A percentile compares a stretch with the other conserved stretches of the same genome.
phyloP scores from a whole-genome alignment of 2,113 vertebrate genomes.

The Channa argus region DNA sequence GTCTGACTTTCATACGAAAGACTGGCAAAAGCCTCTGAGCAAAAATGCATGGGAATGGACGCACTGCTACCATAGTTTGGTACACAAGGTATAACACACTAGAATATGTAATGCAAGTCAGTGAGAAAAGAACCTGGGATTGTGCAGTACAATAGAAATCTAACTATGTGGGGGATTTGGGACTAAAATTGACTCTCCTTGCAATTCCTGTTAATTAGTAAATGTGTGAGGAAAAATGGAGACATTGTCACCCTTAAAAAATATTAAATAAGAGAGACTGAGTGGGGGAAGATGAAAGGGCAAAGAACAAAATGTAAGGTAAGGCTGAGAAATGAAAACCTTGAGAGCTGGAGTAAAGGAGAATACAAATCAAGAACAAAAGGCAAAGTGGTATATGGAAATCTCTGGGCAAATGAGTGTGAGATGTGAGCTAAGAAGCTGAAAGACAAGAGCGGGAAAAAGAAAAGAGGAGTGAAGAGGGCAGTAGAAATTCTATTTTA shows the following conservation, averaged over 20 bases:
- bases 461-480: background rate
- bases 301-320: background rate
- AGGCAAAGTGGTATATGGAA: slow-evolving; percentile 1
- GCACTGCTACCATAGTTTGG: slow-evolving; percentile 17
- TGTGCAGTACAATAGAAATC: background rate
- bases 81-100: slow-evolving; percentile 14
- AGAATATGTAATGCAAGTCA: slow-evolving; percentile 38
- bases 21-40: slow-evolving; percentile 33
- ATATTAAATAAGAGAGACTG: background rate
- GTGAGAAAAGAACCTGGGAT: background rate
- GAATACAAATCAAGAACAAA: slow-evolving; percentile 42
- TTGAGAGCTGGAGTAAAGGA: slow-evolving; percentile 11
- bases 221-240: background rate
- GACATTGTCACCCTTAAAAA: slow-evolving; percentile 4
- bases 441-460: background rate
- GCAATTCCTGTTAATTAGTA: background rate
- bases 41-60: slow-evolving; percentile 32
- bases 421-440: slow-evolving; percentile 24
- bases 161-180: background rate
- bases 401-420: slow-evolving; percentile 20
- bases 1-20: slow-evolving; percentile 50
- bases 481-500: background rate
- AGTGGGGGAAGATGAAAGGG: background rate
- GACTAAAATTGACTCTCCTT: background rate
- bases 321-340: slow-evolving; percentile 24